Conservation (phyloP, 1,140 invertebrate species). For the Metaphire vulgaris region DNA sequence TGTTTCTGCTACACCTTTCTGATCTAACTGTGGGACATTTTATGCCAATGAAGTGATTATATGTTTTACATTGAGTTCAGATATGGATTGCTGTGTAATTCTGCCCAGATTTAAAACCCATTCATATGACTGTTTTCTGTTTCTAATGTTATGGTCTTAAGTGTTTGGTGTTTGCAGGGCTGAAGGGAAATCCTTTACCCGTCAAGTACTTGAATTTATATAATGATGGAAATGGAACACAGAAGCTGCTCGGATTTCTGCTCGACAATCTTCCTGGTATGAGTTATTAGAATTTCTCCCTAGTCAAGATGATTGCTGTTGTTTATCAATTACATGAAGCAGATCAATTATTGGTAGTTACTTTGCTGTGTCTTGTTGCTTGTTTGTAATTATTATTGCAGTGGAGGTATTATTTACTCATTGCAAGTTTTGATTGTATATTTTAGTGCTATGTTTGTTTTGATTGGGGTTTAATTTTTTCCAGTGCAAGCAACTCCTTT, state of each 20-base stretch:
- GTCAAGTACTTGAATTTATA: constrained; percentile 87
- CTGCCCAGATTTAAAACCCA: too few species aligned
- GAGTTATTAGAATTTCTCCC: constrained; percentile 35
- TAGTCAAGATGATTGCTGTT: neutral
- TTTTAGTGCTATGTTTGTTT: neutral
- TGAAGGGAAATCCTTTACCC: constrained; percentile 87
- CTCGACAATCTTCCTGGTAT: constrained; percentile 85
- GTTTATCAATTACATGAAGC: neutral
- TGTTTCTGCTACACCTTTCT: too few species aligned
- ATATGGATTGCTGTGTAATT: too few species aligned
- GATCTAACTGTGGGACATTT: too few species aligned
- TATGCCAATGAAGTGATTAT: too few species aligned
- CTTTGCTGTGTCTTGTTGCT: neutral
- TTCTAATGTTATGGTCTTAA: too few species aligned
- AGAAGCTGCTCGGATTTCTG: constrained; percentile 86
- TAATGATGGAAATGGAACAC: constrained; percentile 83
- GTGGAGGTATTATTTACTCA: neutral
- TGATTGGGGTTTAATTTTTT: constrained; percentile 50
- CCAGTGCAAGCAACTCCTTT: constrained; percentile 79
- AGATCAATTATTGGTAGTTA: neutral
- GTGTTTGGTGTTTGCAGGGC: constrained; percentile 58
- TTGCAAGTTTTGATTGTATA: neutral
- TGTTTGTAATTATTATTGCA: neutral
- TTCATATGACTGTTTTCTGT: too few species aligned
- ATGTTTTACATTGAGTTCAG: too few species aligned